phyloP scores from a whole-genome alignment of 2,888 invertebrate genomes.

The Rotaria sp. region DNA sequence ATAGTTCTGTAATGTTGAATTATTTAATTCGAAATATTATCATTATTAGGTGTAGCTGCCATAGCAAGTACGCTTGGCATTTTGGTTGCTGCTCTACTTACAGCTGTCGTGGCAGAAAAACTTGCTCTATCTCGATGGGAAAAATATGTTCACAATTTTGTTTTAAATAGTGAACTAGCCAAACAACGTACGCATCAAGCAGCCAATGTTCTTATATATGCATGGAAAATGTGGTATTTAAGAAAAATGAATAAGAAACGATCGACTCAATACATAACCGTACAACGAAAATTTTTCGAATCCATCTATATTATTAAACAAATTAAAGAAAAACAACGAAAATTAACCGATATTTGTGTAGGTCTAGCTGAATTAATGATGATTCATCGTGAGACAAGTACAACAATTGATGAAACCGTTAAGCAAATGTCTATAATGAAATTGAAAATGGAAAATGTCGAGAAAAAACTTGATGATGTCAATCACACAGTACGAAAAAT shows the following conservation, averaged over 20 bases:
- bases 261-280: background rate
- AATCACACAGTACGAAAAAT: background rate
- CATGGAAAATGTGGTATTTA: background rate
- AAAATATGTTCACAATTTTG: slow-evolving; percentile 54
- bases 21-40: too few relatives aligned
- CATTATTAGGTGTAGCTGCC: background rate
- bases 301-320: slow-evolving; percentile 52
- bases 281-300: slow-evolving; percentile 48
- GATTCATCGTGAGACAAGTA: background rate
- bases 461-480: background rate
- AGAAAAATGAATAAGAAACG: background rate
- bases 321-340: slow-evolving; percentile 50
- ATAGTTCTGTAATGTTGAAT: too few relatives aligned
- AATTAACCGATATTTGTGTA: slow-evolving; percentile 47
- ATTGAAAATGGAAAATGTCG: background rate
- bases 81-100: slow-evolving; percentile 52
- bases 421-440: background rate
- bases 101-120: slow-evolving; percentile 49
- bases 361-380: slow-evolving; percentile 46
- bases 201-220: slow-evolving; percentile 31
- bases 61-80: slow-evolving; percentile 48
- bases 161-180: slow-evolving; percentile 51
- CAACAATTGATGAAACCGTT: background rate
- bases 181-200: slow-evolving; percentile 46
- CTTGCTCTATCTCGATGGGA: slow-evolving; percentile 52